A percentile compares a stretch with the other conserved stretches of the same genome.
These are phyloP conservation scores for Betta splendens DNA, from an alignment of 2,797 vertebrate genomes.

Conservation along the genomic window DNA sequence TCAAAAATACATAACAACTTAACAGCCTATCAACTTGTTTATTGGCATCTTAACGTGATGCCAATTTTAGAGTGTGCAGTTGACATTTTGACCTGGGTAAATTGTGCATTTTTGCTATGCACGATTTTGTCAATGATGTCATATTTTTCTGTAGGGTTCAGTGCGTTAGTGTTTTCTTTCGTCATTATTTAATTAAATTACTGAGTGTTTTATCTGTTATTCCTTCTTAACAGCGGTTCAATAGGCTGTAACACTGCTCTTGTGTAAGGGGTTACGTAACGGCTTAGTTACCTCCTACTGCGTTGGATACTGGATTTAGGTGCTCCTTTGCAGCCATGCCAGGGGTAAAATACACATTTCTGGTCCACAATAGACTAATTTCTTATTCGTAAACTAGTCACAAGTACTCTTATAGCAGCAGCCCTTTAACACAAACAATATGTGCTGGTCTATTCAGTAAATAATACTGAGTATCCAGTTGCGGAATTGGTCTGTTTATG, in stretches of 20 bases:
- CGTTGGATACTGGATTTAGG: constrained; percentile 54
- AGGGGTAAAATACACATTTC: constrained; percentile 27
- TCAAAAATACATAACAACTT: too few species aligned
- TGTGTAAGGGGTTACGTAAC: constrained; percentile 82
- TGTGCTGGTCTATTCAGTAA: not conserved
- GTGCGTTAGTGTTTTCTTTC: constrained; percentile 27
- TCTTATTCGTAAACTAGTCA: not conserved
- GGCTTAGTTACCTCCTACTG: constrained; percentile 70
- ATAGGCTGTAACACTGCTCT: constrained; percentile 67
- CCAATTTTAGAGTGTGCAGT: too few species aligned
- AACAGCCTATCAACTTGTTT: too few species aligned
- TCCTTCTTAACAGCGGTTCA: constrained; percentile 51
- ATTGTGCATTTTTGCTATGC: not conserved
- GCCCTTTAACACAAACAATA: not conserved
- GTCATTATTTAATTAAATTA: constrained; percentile 30
- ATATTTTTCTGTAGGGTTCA: not conserved
- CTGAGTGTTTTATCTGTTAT: constrained; percentile 41
- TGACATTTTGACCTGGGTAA: too few species aligned
- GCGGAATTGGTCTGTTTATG: not conserved
- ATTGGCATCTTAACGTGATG: too few species aligned
- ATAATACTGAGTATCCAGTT: too few species aligned
- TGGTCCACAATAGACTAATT: not conserved
- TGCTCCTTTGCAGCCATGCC: constrained; percentile 50
- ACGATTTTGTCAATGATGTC: constrained; percentile 2
- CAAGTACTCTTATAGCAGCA: not conserved